Evolutionary conservation across 2,797 vertebrate genomes (phyloP), one percentile per base, ranked within the genome.

Genomic region (Spea hammondii): DNA sequence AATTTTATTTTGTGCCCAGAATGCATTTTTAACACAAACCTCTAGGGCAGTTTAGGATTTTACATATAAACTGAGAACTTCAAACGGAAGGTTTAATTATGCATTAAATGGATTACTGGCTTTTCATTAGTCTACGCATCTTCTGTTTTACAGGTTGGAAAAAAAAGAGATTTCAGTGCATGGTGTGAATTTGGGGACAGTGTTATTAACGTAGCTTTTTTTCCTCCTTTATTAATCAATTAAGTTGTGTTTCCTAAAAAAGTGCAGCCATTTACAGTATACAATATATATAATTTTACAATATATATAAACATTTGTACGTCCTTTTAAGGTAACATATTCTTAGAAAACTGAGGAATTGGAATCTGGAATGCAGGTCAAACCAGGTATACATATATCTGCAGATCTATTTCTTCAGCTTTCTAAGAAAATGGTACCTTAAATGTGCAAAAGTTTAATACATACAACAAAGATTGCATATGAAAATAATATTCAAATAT

Each of bases 31-130:
- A 48, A 44, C 54, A 65, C 48, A 72, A 72, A 72, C 60, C 50
- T 78, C 77, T 67, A 57, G 32, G 70, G 70, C 70, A 78, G 68
- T 53, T 59, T 44, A 78, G 14, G 76, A 64, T 67, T 77, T 77
- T 70, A 77, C 76, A 77, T 70, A 65, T 64, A 65, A 70, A 71
- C 72, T 72, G 65, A 78, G 69, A 57, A 78, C 62, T 78, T 72
- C 44, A 78, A 78, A 72, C 9, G n/a, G 7, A 65, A 50, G 57
- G 59, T 65, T 72, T 78, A 78, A 71, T 78, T 66, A 78, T 72
- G 51, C 62, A 66, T 70, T 78, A 78, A 72, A 53, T 65, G 77
- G 77, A 78, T 78, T 78, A 78, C 17, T 72, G 62, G 70, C 53
- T 70, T 70, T 69, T 47, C n/a, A n/a, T 57, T 59, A 72, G 54